These are phyloP conservation scores for Neoaliturus tenellus DNA, from an alignment of 2,888 invertebrate species.

Conservation along the genomic window DNA sequence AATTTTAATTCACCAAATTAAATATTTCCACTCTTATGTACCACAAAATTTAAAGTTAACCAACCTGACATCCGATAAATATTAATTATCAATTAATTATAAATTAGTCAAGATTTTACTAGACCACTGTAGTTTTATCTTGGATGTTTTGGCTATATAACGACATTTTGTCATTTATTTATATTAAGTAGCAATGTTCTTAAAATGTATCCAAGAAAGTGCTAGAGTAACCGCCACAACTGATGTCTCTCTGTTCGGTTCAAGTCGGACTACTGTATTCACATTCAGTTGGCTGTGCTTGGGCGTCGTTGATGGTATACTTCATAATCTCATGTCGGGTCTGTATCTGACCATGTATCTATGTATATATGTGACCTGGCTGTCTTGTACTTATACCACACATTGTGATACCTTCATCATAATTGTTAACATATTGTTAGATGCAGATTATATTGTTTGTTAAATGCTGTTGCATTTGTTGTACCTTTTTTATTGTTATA, in stretches of 20 bases:
- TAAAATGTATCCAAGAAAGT: too few relatives aligned
- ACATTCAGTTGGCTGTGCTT: conserved; percentile 29
- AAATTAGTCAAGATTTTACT: too few relatives aligned
- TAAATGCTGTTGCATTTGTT: conserved; percentile 57
- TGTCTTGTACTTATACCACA: conserved; percentile 42
- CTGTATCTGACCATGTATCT: conserved; percentile 25
- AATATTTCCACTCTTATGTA: too few relatives aligned
- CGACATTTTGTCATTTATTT: too few relatives aligned
- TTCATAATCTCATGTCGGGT: conserved; percentile 2
- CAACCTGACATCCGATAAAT: too few relatives aligned
- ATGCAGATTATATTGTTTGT: conserved; percentile 57
- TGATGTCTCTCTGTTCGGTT: not conserved
- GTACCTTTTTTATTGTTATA: conserved; percentile 57
- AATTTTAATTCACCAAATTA: too few relatives aligned
- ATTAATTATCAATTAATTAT: too few relatives aligned
- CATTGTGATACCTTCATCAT: conserved; percentile 56
- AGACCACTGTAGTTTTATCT: too few relatives aligned
- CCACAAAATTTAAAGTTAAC: too few relatives aligned
- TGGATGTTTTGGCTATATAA: too few relatives aligned
- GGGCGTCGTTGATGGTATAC: not conserved
- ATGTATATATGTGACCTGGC: conserved; percentile 42
- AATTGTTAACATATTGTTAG: conserved; percentile 57
- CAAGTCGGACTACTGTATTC: not conserved
- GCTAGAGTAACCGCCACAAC: not conserved
- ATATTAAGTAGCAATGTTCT: too few relatives aligned